phyloP scores from a whole-genome alignment of 2,113 vertebrate species.

The Ceyx margarethae region DNA sequence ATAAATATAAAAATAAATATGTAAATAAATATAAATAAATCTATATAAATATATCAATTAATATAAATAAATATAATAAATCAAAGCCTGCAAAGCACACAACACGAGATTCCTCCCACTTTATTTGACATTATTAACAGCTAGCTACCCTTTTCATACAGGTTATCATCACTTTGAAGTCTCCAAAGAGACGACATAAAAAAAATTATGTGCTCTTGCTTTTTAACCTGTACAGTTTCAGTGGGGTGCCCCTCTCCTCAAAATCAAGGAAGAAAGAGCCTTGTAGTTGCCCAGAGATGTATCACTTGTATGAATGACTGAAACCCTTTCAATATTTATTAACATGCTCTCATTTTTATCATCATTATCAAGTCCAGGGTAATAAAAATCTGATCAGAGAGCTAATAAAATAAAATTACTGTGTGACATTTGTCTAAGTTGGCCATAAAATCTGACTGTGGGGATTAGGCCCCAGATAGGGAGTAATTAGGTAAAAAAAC shows the following conservation, averaged over 20 bases:
- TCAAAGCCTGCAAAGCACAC: background rate
- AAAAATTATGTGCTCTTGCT: rapidly evolving
- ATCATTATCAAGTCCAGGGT: constrained; percentile 18
- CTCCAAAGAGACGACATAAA: background rate
- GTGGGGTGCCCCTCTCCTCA: background rate
- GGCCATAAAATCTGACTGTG: constrained; percentile 39
- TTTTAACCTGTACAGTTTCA: background rate
- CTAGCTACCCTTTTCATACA: background rate
- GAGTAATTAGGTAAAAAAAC: constrained; percentile 52
- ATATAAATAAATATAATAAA: background rate
- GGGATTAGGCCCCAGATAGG: constrained; percentile 36
- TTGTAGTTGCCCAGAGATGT: background rate
- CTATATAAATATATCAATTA: too few relatives aligned
- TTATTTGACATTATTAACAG: background rate
- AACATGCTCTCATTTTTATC: constrained; percentile 1
- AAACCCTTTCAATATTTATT: constrained; percentile 48
- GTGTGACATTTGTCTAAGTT: constrained; percentile 46
- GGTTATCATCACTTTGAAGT: background rate
- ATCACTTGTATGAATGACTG: background rate
- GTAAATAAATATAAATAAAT: too few relatives aligned
- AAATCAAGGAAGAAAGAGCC: background rate
- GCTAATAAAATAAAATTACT: constrained; percentile 65
- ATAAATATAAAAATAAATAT: too few relatives aligned
- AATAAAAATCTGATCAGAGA: constrained; percentile 53
- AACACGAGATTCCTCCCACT: background rate